Conservation (phyloP, 1,140 invertebrate species). For the Drosophila yakuba region DNA sequence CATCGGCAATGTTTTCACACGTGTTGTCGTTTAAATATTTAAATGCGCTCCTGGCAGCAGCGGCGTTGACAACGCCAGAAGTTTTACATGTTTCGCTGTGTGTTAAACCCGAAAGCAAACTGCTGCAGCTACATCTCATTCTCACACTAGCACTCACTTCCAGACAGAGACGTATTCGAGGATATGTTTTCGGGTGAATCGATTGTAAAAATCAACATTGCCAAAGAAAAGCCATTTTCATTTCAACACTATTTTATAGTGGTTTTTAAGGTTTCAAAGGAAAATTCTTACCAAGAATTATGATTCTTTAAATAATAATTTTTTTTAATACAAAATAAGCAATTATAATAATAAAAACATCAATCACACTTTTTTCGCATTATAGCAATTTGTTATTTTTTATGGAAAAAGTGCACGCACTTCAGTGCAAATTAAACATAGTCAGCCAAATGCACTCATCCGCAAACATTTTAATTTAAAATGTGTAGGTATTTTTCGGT, state of each 20-base stretch:
- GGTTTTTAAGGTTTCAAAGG: too few relatives aligned
- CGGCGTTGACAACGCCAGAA: constrained; percentile 63
- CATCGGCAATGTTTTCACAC: constrained; percentile 75
- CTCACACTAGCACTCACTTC: constrained; percentile 8
- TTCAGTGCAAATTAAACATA: background rate
- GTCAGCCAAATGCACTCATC: background rate
- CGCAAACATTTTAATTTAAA: background rate
- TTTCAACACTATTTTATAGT: too few relatives aligned
- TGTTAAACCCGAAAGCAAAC: constrained; percentile 77
- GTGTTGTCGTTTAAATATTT: constrained; percentile 81
- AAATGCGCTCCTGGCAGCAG: constrained; percentile 74
- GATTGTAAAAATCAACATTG: too few relatives aligned
- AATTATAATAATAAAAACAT: too few relatives aligned
- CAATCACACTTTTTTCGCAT: too few relatives aligned
- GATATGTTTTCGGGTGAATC: background rate
- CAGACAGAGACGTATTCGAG: constrained; percentile 1
- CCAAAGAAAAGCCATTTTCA: too few relatives aligned
- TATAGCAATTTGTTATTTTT: too few relatives aligned
- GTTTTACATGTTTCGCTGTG: constrained; percentile 77
- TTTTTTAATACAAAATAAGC: too few relatives aligned
- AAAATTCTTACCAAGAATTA: too few relatives aligned
- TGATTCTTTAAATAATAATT: too few relatives aligned
- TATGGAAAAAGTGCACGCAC: too few relatives aligned
- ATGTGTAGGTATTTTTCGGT: background rate
- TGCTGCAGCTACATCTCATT: constrained; percentile 61